These are phyloP conservation scores for Noctilio leporinus DNA, from an alignment of 2,113 vertebrate species.

Conservation along the genomic window DNA sequence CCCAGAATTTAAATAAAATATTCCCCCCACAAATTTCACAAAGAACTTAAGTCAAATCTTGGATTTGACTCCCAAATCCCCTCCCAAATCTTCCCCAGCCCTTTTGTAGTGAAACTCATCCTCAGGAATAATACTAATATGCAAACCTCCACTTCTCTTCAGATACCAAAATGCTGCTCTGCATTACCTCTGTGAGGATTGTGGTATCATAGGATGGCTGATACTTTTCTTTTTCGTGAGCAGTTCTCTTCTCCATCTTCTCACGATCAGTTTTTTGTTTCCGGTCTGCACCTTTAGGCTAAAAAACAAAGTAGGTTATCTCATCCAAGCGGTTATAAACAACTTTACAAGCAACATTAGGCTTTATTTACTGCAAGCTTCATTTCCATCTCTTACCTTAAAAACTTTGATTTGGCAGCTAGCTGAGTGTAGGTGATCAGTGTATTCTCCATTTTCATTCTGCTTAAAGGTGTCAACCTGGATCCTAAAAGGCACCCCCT, in stretches of 20 bases:
- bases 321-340: not conserved
- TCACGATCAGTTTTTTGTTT: constrained; percentile 89
- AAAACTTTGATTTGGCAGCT: constrained; percentile 90
- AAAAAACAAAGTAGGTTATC: constrained; percentile 53
- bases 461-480: constrained; percentile 87
- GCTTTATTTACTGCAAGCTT: not conserved
- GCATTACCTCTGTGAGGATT: constrained; percentile 84
- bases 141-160: constrained; percentile 21
- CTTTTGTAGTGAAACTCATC: not conserved
- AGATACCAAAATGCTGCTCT: not conserved
- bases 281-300: constrained; percentile 88
- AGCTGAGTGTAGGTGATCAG: constrained; percentile 87
- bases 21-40: constrained; percentile 15
- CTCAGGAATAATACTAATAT: not conserved
- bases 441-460: constrained; percentile 85
- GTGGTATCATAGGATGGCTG: constrained; percentile 87
- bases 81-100: not conserved
- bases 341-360: not conserved
- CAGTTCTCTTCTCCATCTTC: constrained; percentile 87
- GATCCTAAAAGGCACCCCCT: constrained; percentile 87
- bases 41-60: not conserved
- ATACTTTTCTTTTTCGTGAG: constrained; percentile 87
- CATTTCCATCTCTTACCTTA: constrained; percentile 76
- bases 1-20: constrained; percentile 39
- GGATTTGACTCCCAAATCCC: too few species aligned